Base-by-base conservation (phyloP, 2,888 invertebrate species). In the Oscheius onirici region DNA sequence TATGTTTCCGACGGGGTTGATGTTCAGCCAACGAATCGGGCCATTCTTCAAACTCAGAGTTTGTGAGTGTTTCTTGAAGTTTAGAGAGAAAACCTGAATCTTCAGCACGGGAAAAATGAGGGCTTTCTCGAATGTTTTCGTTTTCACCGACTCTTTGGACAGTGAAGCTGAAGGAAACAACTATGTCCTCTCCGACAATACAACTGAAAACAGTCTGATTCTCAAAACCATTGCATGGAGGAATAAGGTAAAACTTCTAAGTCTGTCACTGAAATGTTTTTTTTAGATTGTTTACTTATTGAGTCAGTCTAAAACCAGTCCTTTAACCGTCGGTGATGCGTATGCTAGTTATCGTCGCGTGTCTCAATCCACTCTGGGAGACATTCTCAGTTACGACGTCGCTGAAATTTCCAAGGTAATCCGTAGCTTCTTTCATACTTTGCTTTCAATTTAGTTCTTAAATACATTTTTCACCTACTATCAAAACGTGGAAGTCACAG, bases 161-260 rank as follows among this genome's bases (percentile, higher is more conserved):
- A 28, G 28, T 15, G 63, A 63, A 11, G 63, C 43, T 6, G 17
- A 60, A 28, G 55, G 28, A 15, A 55, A 55, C 28, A 28, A 24
- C n/a, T 55, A 26, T 28, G 26, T 55, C 3, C 26, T 55, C 26
- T 55, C 55, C 2, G 55, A 24, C 1, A 55, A 24, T 55, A 28
- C 55, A n/a, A 24, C n/a, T 15, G 55, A 55, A 55, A 55, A 55
- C 26, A 24, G 13, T 55, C 20, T 51, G 22, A 63, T 63, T 17
- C n/a, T 63, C 17, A 46, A 49, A 26, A 51, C 63, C 17, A 44
- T 63, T 28, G 63, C 63, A 1, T 63, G 63, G 63, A 63, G 63
- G 24, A 46, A 63, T 44, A 63, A 44, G 28, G 63, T 63, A n/a
- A 40, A 2, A 46, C 5, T 13, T 26, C 10, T 22, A 15, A 22